A percentile compares a stretch with the other conserved stretches of the same genome.
Evolutionary conservation across 2,888 invertebrate genomes (phyloP).

Genomic region (Rambutsinella grinnellia): DNA sequence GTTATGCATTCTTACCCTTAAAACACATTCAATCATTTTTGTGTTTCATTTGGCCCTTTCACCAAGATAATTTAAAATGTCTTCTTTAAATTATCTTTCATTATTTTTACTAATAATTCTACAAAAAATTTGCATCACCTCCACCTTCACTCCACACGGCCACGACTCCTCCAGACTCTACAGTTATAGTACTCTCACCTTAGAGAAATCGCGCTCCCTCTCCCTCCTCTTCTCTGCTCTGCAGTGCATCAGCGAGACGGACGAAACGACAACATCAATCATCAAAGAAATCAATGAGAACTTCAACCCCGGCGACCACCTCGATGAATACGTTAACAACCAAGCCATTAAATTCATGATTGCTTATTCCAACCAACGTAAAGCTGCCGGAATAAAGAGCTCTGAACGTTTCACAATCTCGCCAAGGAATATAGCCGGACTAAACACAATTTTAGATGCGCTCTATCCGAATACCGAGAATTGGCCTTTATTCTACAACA

Average conservation of each 20-base stretch:
- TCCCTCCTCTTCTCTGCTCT: conserved; percentile 7
- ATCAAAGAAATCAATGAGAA: conserved; percentile 4
- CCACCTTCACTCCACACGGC: too few relatives aligned
- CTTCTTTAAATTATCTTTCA: too few relatives aligned
- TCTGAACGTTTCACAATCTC: conserved; percentile 20
- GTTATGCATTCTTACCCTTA: too few relatives aligned
- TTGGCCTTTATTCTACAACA: conserved; percentile 29
- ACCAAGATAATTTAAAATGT: too few relatives aligned
- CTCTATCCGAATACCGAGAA: conserved; percentile 24
- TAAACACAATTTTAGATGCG: conserved; percentile 16
- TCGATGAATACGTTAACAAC: conserved; percentile 7
- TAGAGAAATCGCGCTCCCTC: too few relatives aligned
- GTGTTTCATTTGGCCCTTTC: too few relatives aligned
- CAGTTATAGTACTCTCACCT: too few relatives aligned
- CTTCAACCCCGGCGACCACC: conserved; percentile 19
- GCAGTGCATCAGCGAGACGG: conserved; percentile 2
- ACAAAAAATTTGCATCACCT: too few relatives aligned
- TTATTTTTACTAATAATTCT: too few relatives aligned
- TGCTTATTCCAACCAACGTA: not conserved
- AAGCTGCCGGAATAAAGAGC: not conserved
- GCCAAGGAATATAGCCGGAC: conserved; percentile 8
- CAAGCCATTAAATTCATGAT: not conserved
- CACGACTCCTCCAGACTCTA: too few relatives aligned
- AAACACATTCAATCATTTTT: too few relatives aligned
- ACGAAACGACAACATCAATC: not conserved